A percentile compares a stretch with the other conserved stretches of the same genome.
Evolutionary conservation across 2,113 vertebrate species (phyloP).

Genomic region (Phalacrocorax brasilianus): DNA sequence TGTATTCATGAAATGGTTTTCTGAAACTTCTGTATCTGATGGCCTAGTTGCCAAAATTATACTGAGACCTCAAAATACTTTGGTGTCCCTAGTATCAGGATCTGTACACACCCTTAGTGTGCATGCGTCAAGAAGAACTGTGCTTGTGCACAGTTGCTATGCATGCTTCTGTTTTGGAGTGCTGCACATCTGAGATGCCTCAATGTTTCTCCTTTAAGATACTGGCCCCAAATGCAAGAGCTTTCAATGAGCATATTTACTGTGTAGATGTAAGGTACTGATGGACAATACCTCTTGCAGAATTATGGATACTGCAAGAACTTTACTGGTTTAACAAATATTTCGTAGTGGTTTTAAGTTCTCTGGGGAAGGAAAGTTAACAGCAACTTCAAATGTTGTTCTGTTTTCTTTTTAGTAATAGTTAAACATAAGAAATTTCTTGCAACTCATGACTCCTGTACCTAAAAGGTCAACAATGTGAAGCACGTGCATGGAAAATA

Average conservation of each 20-base stretch:
- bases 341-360: neutral
- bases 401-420: neutral
- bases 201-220: neutral
- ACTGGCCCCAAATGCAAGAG: neutral
- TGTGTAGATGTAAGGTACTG: neutral
- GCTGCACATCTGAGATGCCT: neutral
- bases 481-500: neutral
- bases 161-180: neutral
- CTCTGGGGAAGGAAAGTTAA: neutral
- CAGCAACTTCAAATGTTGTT: neutral
- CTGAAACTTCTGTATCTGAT: neutral
- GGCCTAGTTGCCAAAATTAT: neutral
- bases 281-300: neutral
- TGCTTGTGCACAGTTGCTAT: neutral
- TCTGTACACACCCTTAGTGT: neutral
- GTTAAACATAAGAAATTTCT: neutral
- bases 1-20: neutral
- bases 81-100: neutral
- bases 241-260: neutral
- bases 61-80: neutral
- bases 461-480: neutral
- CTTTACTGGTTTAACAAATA: neutral
- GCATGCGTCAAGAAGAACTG: neutral
- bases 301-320: neutral
- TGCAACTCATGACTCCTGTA: neutral